Conservation (phyloP, 2,888 invertebrate species). For the Heliconius cydno region DNA sequence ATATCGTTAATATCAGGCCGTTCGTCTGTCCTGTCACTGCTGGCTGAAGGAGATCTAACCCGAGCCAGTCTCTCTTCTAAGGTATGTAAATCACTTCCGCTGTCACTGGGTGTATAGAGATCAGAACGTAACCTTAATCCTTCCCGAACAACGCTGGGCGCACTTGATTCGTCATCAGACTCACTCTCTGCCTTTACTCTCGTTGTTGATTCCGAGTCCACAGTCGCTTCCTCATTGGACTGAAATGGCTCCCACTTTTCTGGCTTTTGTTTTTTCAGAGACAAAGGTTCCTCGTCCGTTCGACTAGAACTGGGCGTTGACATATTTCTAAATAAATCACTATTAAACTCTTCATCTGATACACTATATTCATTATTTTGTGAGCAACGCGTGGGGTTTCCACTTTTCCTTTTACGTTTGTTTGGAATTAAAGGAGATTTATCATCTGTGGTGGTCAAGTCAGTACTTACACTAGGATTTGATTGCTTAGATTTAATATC, state of each 20-base stretch:
- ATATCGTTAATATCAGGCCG: conserved; percentile 78
- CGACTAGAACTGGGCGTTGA: conserved; percentile 73
- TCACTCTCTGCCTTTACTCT: conserved; percentile 80
- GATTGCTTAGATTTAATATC: conserved; percentile 71
- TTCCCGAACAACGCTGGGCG: conserved; percentile 78
- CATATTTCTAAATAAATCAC: conserved; percentile 75
- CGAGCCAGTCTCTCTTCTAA: conserved; percentile 80
- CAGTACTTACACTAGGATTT: conserved; percentile 60
- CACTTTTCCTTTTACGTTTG: conserved; percentile 91
- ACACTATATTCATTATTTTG: conserved; percentile 78
- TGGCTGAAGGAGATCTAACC: conserved; percentile 77
- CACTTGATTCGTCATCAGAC: conserved; percentile 78
- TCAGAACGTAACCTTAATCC: conserved; percentile 76
- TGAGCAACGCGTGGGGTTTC: conserved; percentile 91
- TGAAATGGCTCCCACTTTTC: conserved; percentile 77
- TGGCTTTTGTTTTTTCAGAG: conserved; percentile 78
- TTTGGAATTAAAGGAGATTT: conserved; percentile 82
- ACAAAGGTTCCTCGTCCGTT: conserved; percentile 74
- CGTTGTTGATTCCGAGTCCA: conserved; percentile 72
- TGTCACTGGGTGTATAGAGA: conserved; percentile 80
- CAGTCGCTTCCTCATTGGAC: conserved; percentile 72
- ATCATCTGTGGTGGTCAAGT: conserved; percentile 74
- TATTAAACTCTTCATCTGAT: conserved; percentile 77
- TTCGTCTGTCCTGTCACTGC: conserved; percentile 75
- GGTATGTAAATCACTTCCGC: conserved; percentile 79